Evolutionary conservation across 2,113 vertebrate genomes (phyloP).

Genomic region (Macrotis lagotis): DNA sequence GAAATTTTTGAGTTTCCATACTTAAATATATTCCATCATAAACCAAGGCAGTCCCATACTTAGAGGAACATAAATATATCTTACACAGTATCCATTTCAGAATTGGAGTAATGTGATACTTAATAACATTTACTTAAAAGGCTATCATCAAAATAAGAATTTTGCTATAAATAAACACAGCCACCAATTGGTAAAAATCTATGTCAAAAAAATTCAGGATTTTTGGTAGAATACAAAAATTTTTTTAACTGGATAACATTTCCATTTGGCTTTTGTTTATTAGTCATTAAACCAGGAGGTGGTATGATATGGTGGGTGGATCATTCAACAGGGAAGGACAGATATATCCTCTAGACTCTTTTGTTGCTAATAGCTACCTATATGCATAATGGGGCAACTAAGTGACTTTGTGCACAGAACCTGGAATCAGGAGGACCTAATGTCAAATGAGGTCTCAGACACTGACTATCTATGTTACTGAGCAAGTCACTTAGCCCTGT

Average conservation of each 20-base stretch:
- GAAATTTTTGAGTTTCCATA: not conserved
- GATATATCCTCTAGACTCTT: not conserved
- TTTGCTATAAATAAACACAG: constrained; percentile 46
- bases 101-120: constrained; percentile 36
- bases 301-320: not conserved
- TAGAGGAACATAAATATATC: constrained; percentile 27
- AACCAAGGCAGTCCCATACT: not conserved
- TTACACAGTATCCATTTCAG: constrained; percentile 6
- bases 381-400: not conserved
- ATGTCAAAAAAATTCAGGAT: constrained; percentile 21
- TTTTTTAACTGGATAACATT: constrained; percentile 1
- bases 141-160: constrained; percentile 44
- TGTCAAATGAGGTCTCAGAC: not conserved
- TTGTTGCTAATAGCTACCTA: not conserved
- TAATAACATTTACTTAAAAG: constrained; percentile 22
- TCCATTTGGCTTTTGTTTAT: constrained; percentile 26
- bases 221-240: constrained; percentile 24
- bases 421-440: not conserved
- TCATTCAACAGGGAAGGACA: not conserved
- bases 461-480: not conserved
- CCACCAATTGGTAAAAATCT: constrained; percentile 32
- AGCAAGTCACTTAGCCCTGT: not conserved
- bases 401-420: not conserved
- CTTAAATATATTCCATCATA: not conserved
- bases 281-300: not conserved